Evolutionary conservation across 2,113 vertebrate genomes (phyloP).

Genomic region (Pseudorectes ferrugineus): DNA sequence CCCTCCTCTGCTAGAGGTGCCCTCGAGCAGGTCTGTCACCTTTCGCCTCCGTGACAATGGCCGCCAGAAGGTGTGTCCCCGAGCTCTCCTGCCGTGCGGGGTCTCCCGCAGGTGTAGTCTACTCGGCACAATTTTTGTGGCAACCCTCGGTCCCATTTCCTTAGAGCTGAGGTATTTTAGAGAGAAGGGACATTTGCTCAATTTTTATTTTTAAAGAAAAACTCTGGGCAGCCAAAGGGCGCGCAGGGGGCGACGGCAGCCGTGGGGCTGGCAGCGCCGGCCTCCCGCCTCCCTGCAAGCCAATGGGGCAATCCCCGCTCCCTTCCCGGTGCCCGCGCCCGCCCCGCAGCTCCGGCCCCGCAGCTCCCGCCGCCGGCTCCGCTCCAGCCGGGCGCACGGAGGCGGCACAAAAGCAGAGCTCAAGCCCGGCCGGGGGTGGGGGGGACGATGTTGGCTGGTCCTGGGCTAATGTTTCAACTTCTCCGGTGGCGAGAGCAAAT

Average conservation of each 20-base stretch:
- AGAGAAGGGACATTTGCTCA: neutral
- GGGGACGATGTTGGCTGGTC: neutral
- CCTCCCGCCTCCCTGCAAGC: fast-evolving
- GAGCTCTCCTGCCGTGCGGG: neutral
- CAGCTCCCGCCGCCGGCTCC: no score
- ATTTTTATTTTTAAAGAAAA: neutral
- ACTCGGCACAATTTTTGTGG: neutral
- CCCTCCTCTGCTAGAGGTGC: neutral
- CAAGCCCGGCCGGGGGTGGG: no score
- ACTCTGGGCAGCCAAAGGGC: fast-evolving
- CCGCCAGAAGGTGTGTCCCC: fast-evolving
- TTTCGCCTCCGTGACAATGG: fast-evolving
- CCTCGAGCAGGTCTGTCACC: neutral
- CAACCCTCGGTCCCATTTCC: neutral
- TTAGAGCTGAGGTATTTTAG: neutral
- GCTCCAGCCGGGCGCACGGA: fast-evolving
- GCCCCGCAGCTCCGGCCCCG: no score
- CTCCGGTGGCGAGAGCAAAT: neutral
- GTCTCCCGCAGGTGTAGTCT: neutral
- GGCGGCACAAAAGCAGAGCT: neutral
- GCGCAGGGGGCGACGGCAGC: neutral
- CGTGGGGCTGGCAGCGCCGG: fast-evolving
- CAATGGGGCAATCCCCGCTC: fast-evolving
- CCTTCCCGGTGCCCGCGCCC: fast-evolving
- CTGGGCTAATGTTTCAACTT: neutral